Percentiles rank a stretch among this genome's conserved stretches.
Evolutionary conservation across 2,888 invertebrate species (phyloP).

Genomic region (Erebia aethiops): DNA sequence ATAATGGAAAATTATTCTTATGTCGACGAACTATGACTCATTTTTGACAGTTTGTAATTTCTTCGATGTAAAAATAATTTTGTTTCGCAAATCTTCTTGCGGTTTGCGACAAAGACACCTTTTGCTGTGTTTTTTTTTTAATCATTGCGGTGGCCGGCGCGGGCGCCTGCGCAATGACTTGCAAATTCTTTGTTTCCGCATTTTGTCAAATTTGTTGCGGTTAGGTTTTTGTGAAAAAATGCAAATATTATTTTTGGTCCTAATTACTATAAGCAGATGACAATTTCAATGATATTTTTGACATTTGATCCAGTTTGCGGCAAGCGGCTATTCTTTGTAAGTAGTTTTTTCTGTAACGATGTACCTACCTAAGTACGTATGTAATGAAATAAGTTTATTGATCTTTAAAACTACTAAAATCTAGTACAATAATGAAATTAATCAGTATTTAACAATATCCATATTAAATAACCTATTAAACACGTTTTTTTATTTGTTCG

Average conservation of each 20-base stretch:
- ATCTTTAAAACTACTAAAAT: too few relatives aligned
- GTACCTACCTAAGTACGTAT: neutral
- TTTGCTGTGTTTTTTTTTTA: slow-evolving; percentile 31
- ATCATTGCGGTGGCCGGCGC: slow-evolving; percentile 35
- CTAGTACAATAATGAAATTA: too few relatives aligned
- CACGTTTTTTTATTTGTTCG: too few relatives aligned
- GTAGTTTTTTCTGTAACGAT: neutral
- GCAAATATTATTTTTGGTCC: slow-evolving; percentile 32
- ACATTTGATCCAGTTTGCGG: slow-evolving; percentile 28
- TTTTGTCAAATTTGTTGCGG: slow-evolving; percentile 33
- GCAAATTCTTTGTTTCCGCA: slow-evolving; percentile 41
- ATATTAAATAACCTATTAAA: too few relatives aligned
- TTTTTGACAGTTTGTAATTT: neutral
- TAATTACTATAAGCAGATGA: slow-evolving; percentile 29
- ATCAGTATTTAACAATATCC: too few relatives aligned
- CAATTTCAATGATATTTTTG: slow-evolving; percentile 34
- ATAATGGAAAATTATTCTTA: neutral
- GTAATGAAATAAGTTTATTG: too few relatives aligned
- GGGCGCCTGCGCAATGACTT: slow-evolving; percentile 51
- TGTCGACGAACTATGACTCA: neutral
- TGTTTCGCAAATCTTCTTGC: slow-evolving; percentile 34
- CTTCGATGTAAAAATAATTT: neutral
- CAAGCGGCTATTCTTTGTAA: neutral
- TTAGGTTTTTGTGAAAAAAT: slow-evolving; percentile 31
- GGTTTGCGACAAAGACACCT: slow-evolving; percentile 48